phyloP scores from a whole-genome alignment of 2,113 vertebrate genomes.

The Scomber scombrus region DNA sequence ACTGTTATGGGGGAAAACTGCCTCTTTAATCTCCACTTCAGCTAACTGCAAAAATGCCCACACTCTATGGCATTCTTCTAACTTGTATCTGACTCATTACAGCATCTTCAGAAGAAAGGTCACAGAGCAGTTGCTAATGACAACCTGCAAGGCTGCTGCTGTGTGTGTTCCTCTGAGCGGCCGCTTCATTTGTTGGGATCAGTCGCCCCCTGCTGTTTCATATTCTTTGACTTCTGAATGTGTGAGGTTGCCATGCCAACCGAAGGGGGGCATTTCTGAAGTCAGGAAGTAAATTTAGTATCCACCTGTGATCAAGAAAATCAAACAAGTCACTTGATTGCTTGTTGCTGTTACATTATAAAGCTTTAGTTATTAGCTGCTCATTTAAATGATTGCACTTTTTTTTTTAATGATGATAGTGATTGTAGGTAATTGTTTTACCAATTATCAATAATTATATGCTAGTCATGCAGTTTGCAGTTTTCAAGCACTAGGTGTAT shows the following conservation, averaged over 20 bases:
- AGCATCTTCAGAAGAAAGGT: constrained; percentile 69
- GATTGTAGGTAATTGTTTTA: constrained; percentile 7
- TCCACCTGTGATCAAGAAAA: constrained; percentile 53
- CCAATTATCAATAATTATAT: constrained; percentile 21
- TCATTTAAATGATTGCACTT: background rate
- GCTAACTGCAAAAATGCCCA: constrained; percentile 35
- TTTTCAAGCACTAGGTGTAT: background rate
- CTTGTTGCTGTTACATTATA: background rate
- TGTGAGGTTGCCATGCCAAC: constrained; percentile 71
- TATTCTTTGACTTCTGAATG: constrained; percentile 35
- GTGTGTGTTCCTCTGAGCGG: background rate
- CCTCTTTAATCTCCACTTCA: constrained; percentile 26
- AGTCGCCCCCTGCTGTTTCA: constrained; percentile 82
- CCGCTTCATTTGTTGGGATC: constrained; percentile 64
- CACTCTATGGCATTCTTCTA: constrained; percentile 1
- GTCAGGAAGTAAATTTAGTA: constrained; percentile 56
- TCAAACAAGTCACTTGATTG: constrained; percentile 3
- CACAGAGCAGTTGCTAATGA: constrained; percentile 78
- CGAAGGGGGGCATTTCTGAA: constrained; percentile 44
- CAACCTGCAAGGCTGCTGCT: constrained; percentile 72
- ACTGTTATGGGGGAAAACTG: background rate
- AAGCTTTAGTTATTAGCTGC: background rate
- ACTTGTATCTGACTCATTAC: constrained; percentile 59
- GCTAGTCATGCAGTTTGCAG: background rate
- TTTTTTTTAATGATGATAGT: background rate